Conservation (phyloP, 2,797 vertebrate genomes). For the Catostomus latipinnis region DNA sequence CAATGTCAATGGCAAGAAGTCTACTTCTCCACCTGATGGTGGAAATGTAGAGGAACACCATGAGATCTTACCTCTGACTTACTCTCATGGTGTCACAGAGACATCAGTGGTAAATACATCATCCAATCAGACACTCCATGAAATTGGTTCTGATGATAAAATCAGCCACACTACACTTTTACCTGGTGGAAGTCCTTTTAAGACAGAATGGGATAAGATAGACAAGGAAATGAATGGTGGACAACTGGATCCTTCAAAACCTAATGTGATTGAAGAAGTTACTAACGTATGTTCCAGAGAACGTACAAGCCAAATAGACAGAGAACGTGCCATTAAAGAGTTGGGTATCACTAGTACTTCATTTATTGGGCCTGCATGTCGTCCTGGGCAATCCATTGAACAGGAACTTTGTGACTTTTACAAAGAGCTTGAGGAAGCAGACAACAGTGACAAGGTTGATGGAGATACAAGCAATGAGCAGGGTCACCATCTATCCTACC, state of each 20-base stretch:
- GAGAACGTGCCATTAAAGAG: slow-evolving; percentile 67
- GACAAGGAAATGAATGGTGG: not conserved
- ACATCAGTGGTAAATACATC: not conserved
- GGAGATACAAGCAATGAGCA: not conserved
- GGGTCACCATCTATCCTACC: not conserved
- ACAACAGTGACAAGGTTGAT: slow-evolving; percentile 50
- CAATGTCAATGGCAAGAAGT: slow-evolving; percentile 39
- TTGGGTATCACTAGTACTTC: slow-evolving; percentile 73
- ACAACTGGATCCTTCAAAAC: slow-evolving; percentile 11
- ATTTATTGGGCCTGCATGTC: slow-evolving; percentile 77
- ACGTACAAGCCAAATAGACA: slow-evolving; percentile 11
- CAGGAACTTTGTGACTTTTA: slow-evolving; percentile 78
- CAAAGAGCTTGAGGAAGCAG: slow-evolving; percentile 75
- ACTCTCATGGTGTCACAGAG: not conserved
- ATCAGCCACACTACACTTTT: not conserved
- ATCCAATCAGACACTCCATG: not conserved
- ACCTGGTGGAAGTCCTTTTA: not conserved
- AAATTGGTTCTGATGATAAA: too few relatives aligned
- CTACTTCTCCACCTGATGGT: slow-evolving; percentile 53
- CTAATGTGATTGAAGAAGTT: not conserved
- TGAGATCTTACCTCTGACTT: not conserved
- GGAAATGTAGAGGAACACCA: slow-evolving; percentile 40
- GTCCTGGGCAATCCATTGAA: slow-evolving; percentile 66
- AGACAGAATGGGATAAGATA: not conserved
- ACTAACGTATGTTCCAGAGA: not conserved